Conservation (phyloP, 2,888 invertebrate species). For the Ptilodon capucinus region DNA sequence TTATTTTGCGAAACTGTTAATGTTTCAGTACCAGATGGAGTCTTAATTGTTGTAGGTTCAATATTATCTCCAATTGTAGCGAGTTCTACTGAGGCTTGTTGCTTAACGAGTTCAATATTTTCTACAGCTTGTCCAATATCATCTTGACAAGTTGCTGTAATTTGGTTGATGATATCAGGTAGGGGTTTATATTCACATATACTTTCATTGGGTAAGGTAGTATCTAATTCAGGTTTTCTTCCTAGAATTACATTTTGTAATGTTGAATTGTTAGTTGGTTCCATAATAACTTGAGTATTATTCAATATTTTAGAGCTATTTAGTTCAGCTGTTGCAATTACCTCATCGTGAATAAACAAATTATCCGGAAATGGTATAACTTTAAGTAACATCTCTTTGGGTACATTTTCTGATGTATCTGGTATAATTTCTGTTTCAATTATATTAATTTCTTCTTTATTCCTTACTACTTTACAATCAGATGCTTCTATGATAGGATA, state of each 20-base stretch:
- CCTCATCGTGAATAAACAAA: not conserved
- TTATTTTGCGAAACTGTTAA: not conserved
- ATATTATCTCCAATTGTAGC: not conserved
- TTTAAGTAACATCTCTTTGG: slow-evolving; percentile 1
- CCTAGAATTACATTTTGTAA: not conserved
- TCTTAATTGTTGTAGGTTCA: not conserved
- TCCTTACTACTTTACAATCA: not conserved
- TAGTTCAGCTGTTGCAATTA: not conserved
- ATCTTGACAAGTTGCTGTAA: slow-evolving; percentile 5
- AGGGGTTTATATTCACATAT: slow-evolving; percentile 19
- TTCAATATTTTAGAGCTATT: not conserved
- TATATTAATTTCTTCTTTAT: slow-evolving; percentile 3
- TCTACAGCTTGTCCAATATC: not conserved
- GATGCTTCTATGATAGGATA: not conserved
- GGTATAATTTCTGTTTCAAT: not conserved
- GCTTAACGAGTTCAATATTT: not conserved
- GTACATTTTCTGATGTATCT: not conserved
- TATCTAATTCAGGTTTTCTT: not conserved
- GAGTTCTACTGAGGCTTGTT: not conserved
- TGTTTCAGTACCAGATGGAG: not conserved
- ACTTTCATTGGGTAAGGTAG: slow-evolving; percentile 19
- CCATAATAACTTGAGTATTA: slow-evolving; percentile 7
- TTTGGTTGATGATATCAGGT: slow-evolving; percentile 38
- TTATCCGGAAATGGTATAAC: not conserved
- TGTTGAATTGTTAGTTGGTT: slow-evolving; percentile 3